These are phyloP conservation scores for Podarcis lilfordi DNA, from an alignment of 2,797 vertebrate species.

Conservation along the genomic window DNA sequence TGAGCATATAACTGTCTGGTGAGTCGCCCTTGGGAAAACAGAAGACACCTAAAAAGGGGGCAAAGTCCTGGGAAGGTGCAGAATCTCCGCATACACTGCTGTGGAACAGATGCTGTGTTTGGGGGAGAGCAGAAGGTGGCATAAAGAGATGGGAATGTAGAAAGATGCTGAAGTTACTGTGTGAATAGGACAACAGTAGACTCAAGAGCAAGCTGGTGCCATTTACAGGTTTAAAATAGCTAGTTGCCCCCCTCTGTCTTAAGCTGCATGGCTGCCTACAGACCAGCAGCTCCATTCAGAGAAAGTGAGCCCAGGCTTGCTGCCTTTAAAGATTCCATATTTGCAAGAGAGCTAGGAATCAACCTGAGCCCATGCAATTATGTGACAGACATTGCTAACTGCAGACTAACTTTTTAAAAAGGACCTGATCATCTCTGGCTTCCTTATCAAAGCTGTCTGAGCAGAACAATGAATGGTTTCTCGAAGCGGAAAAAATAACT, in stretches of 20 bases:
- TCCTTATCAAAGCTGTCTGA: constrained; percentile 1
- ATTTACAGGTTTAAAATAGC: background rate
- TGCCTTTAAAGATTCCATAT: rapidly evolving
- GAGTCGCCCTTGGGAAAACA: too few relatives aligned
- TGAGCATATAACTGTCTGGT: too few relatives aligned
- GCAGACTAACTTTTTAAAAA: background rate
- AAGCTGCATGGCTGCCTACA: too few relatives aligned
- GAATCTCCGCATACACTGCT: too few relatives aligned
- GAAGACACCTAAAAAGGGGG: too few relatives aligned
- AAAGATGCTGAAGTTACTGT: too few relatives aligned
- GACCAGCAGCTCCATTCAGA: background rate
- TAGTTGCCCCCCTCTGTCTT: background rate
- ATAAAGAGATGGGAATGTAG: too few relatives aligned
- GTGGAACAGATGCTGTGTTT: too few relatives aligned
- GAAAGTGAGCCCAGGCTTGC: rapidly evolving
- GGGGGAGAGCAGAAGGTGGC: too few relatives aligned
- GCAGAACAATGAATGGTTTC: background rate
- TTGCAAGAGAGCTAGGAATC: background rate
- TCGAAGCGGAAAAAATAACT: background rate
- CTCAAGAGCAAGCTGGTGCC: too few relatives aligned
- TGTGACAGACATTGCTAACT: rapidly evolving
- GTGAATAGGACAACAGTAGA: too few relatives aligned
- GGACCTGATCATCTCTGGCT: background rate
- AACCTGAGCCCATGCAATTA: rapidly evolving
- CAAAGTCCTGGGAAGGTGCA: too few relatives aligned